Conservation (phyloP, 2,888 invertebrate genomes). For the Xestia c-nigrum region DNA sequence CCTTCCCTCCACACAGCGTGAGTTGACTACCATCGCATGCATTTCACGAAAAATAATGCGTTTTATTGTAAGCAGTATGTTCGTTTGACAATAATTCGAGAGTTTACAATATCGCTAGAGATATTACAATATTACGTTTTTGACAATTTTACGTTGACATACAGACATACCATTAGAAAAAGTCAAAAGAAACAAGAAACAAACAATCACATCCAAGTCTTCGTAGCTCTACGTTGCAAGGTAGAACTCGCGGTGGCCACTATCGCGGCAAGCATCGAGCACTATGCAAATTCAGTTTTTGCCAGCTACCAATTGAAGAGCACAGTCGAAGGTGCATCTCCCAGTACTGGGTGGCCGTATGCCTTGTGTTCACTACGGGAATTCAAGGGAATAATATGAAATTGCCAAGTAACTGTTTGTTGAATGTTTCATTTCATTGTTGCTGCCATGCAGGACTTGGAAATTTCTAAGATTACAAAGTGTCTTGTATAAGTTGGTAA, state of each 20-base stretch:
- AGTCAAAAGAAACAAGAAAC: neutral
- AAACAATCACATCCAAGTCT: slow-evolving; percentile 70
- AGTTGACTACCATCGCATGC: too few relatives aligned
- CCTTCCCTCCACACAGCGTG: too few relatives aligned
- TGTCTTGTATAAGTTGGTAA: neutral
- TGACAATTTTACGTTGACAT: too few relatives aligned
- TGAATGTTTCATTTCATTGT: slow-evolving; percentile 50
- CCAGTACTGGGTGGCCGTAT: slow-evolving; percentile 82
- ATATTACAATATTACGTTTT: too few relatives aligned
- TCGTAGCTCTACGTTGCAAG: slow-evolving; percentile 67
- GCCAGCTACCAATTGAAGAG: slow-evolving; percentile 87
- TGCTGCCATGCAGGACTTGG: slow-evolving; percentile 1
- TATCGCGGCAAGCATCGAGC: slow-evolving; percentile 85
- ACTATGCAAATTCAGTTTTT: slow-evolving; percentile 90
- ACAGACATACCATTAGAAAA: neutral
- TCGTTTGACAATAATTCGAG: too few relatives aligned
- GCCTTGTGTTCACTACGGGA: slow-evolving; percentile 43
- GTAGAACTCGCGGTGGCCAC: slow-evolving; percentile 78
- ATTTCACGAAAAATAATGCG: too few relatives aligned
- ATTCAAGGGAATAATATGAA: slow-evolving; percentile 61
- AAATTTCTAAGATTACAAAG: slow-evolving; percentile 23
- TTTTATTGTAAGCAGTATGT: too few relatives aligned
- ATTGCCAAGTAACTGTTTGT: slow-evolving; percentile 56
- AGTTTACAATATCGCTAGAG: too few relatives aligned
- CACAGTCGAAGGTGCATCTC: slow-evolving; percentile 77